A percentile compares a stretch with the other conserved stretches of the same genome.
These are phyloP conservation scores for Phrynocephalus versicolor DNA, from an alignment of 2,113 vertebrate species.

Conservation along the genomic window DNA sequence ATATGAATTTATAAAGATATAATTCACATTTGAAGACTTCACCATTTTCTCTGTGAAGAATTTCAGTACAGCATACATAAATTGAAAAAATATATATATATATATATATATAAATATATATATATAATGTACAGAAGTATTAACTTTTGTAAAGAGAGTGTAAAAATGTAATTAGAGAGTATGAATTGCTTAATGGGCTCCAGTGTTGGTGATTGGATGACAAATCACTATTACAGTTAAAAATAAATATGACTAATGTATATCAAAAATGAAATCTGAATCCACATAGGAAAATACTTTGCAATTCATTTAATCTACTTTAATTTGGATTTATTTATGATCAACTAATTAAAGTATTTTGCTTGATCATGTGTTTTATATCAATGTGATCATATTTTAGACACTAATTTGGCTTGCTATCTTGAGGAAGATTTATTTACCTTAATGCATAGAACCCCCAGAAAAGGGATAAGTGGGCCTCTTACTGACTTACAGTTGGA, in stretches of 20 bases:
- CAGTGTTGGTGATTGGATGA: constrained; percentile 68
- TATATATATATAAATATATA: constrained; percentile 67
- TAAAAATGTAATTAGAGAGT: constrained; percentile 81
- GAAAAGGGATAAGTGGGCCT: constrained; percentile 27
- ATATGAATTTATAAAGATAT: constrained; percentile 79
- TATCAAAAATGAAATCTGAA: constrained; percentile 56
- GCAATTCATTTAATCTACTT: constrained; percentile 84
- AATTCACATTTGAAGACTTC: constrained; percentile 72
- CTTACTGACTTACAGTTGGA: constrained; percentile 29
- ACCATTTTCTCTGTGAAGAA: constrained; percentile 72
- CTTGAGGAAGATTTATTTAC: constrained; percentile 43
- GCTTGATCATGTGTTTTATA: constrained; percentile 68
- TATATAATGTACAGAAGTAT: constrained; percentile 79
- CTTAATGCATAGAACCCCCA: constrained; percentile 40
- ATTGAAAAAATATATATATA: constrained; percentile 69
- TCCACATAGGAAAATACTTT: constrained; percentile 78
- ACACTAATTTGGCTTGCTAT: constrained; percentile 33
- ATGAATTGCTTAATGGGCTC: constrained; percentile 69
- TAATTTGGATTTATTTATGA: constrained; percentile 98
- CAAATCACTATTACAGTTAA: constrained; percentile 69
- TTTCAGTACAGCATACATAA: constrained; percentile 70
- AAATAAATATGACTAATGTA: constrained; percentile 69
- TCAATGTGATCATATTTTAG: constrained; percentile 60
- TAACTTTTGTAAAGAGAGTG: constrained; percentile 83
- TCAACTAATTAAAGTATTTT: constrained; percentile 88